Evolutionary conservation across 2,888 invertebrate genomes (phyloP), one percentile per base, ranked within the genome.

Genomic region (Electrophaes corylata): DNA sequence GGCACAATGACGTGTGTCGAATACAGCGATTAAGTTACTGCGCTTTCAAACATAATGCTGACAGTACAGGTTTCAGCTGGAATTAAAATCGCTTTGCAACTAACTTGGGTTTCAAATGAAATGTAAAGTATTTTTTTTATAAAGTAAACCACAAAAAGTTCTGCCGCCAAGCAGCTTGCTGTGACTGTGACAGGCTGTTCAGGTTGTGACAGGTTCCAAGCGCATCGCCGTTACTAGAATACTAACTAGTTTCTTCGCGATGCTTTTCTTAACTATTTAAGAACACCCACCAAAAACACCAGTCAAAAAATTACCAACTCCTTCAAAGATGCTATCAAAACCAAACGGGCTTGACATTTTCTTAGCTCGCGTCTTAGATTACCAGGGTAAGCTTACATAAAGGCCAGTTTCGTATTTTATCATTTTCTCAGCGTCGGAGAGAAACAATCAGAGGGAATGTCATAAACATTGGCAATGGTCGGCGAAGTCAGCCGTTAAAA

Each of bases 1-100:
- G 67, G 69, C 62, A 56, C 58, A 57, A 67, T 77, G 73, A 75
- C 76, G 75, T 74, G 76, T 74, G 68, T 66, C 52, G 70, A 75
- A 71, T 77, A 71, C 56, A 11, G 4, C 4, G 43, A 19, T 19
- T 6, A 20, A 49, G 37, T 23, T 20, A 44, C 43, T 35, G 33
- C 26, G 35, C 23, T 45, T 39, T 29, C 48, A 41, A 20, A 18
- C 48, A 26, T 26, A 29, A 19, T 16, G 40, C 37, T 39, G 23
- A 39, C 39, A 26, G 19, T 46, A 33, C 39, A 10, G 4, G 39
- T 39, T 18, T 18, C 10, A 10, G 39, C 12, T 33, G 33, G 3
- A 29, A 29, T 6, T 26, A 10, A 10, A 29, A 10, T 6, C 26
- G 6, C 26, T 26, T n/a, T 26, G 26, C 4, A 26, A 26, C 26